A percentile compares a stretch with the other conserved stretches of the same genome.
These are phyloP conservation scores for Catocala nupta DNA, from an alignment of 2,888 invertebrate genomes.

Conservation along the genomic window DNA sequence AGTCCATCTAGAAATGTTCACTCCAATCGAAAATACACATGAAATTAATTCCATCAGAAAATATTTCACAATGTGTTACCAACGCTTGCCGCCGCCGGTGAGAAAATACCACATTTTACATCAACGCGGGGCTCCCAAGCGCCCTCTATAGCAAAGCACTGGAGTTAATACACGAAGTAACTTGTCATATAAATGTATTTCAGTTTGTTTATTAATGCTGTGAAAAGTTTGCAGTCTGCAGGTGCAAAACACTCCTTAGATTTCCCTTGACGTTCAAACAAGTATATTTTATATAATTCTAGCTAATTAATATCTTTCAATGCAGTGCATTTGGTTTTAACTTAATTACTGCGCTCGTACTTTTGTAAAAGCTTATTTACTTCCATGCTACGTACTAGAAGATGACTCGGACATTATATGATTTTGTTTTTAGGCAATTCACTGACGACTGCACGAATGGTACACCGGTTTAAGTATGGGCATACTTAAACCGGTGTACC, in stretches of 20 bases:
- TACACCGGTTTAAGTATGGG: no score
- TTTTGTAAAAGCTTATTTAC: no score
- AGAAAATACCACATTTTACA: conserved; percentile 11
- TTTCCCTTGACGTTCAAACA: background rate
- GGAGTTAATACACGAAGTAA: conserved; percentile 16
- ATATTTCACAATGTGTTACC: background rate
- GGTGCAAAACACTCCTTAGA: background rate
- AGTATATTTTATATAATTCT: background rate
- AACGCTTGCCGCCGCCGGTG: background rate
- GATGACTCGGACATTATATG: no score
- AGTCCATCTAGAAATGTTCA: no score
- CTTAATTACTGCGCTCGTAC: background rate
- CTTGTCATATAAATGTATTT: conserved; percentile 3
- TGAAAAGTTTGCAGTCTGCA: background rate
- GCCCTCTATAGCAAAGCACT: conserved; percentile 21
- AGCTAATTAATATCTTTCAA: background rate
- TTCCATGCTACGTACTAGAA: no score
- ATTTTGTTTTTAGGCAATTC: no score
- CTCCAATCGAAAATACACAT: no score
- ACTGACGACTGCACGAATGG: no score
- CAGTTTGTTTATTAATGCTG: background rate
- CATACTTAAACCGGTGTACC: no score
- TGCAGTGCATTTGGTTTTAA: background rate
- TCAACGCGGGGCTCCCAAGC: conserved; percentile 22
- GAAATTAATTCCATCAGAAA: background rate